phyloP scores from a whole-genome alignment of 2,797 vertebrate species.

The Falco rusticolus region DNA sequence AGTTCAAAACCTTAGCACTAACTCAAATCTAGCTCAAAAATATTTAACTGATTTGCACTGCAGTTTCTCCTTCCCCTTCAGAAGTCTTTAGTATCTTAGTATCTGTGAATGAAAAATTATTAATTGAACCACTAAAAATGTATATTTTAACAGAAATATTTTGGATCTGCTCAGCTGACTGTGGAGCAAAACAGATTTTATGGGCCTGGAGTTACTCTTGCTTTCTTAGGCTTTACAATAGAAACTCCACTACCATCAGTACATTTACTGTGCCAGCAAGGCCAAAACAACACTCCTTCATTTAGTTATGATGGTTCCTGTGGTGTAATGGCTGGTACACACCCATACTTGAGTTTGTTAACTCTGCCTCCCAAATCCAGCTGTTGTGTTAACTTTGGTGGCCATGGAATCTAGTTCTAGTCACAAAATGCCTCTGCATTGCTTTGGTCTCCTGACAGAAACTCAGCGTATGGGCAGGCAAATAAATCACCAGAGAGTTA shows the following conservation, averaged over 20 bases:
- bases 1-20: not conserved
- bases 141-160: not conserved
- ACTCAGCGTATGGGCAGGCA: not conserved
- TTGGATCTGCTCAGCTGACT: not conserved
- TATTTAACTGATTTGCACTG: not conserved
- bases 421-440: not conserved
- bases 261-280: not conserved
- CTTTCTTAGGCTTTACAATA: not conserved
- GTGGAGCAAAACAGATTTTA: not conserved
- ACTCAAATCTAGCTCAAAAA: not conserved
- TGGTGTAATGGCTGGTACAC: not conserved
- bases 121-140: not conserved
- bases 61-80: not conserved
- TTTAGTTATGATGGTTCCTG: not conserved
- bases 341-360: not conserved
- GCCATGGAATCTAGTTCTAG: not conserved
- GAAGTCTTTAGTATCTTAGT: not conserved
- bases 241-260: not conserved
- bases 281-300: not conserved
- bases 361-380: not conserved
- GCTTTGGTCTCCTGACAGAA: not conserved
- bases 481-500: not conserved
- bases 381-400: not conserved
- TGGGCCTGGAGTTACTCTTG: not conserved
- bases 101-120: not conserved